Evolutionary conservation across 2,888 invertebrate species (phyloP).

Genomic region (Teleogryllus oceanicus): DNA sequence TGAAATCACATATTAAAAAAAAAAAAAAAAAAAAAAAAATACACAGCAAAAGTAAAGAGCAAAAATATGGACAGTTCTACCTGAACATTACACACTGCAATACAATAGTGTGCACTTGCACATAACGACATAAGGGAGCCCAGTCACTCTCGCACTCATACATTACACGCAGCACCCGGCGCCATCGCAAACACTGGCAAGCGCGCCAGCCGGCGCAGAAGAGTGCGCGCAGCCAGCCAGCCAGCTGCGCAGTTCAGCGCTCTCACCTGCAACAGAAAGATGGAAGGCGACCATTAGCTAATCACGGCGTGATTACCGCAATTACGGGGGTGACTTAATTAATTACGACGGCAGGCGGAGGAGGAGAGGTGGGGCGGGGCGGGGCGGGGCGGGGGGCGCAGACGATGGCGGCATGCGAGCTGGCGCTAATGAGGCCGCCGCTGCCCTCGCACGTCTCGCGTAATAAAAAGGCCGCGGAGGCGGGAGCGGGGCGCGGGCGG

Average conservation of each 20-base stretch:
- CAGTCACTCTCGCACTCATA: no score
- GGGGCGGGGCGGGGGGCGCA: background rate
- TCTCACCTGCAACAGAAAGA: slow-evolving; percentile 11
- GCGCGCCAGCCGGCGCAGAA: background rate
- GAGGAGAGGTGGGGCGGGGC: background rate
- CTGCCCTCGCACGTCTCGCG: slow-evolving; percentile 2
- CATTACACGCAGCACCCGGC: no score
- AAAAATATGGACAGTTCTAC: no score
- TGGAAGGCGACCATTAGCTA: background rate
- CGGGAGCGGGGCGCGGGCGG: no score
- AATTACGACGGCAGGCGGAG: background rate
- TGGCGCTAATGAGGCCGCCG: background rate
- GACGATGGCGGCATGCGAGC: background rate
- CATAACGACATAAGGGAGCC: no score
- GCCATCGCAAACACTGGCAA: background rate
- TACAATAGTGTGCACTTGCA: no score
- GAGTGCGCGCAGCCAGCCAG: background rate
- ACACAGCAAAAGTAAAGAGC: no score
- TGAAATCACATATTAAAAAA: no score
- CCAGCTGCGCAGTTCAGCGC: background rate
- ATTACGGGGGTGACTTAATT: background rate
- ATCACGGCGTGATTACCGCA: background rate
- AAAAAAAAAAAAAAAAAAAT: no score
- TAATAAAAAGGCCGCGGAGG: background rate
- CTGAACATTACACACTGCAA: no score